Evolutionary conservation across 2,797 vertebrate species (phyloP), one percentile per base, ranked within the genome.

Genomic region (Helicolenus hilgendorfi): DNA sequence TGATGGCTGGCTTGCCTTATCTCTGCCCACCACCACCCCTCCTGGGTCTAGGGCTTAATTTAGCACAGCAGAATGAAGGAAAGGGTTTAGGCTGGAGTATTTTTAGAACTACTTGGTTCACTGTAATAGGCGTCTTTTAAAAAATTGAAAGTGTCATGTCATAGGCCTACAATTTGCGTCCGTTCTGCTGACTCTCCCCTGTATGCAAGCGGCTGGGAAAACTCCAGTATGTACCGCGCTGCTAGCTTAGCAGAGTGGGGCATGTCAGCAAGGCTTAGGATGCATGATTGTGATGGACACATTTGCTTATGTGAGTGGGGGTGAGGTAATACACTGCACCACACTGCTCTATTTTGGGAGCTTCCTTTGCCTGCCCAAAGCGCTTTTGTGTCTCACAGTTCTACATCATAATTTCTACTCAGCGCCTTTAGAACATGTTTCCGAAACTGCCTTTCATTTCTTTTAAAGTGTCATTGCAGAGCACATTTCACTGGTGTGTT

Each of bases 101-200:
- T 94, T 95, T 95, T 95, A 94, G 95, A 89, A 85, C 78, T n/a
- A 73, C 82, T 70, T 74, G 81, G 70, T 88, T 88, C 69, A 55
- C 77, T 85, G 72, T 94, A 92, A 92, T 81, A 74, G 69, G 63
- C 73, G 49, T 79, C 81, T 85, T 92, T 72, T 90, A 74, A 94
- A 94, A 92, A 90, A 95, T 87, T 87, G 13, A 94, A 92, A 91
- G 83, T 91, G 92, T 93, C 80, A 87, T 92, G 92, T 93, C 93
- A 90, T 76, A 77, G 85, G 73, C 45, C 78, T 75, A 70, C 58
- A 84, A 15, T 91, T 86, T 79, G 77, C 38, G 1, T 88, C 80
- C 56, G 22, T 93, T 89, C 77, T 86, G 83, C 89, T 81, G 85
- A 91, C 77, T 69, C 14, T 84, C 65, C 15, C 27, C 27, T 35